Percentiles rank a stretch among this genome's conserved stretches.
These are phyloP conservation scores for Gnathonemus echidnorhynchus DNA, from an alignment of 2,113 vertebrate species.

Conservation along the genomic window DNA sequence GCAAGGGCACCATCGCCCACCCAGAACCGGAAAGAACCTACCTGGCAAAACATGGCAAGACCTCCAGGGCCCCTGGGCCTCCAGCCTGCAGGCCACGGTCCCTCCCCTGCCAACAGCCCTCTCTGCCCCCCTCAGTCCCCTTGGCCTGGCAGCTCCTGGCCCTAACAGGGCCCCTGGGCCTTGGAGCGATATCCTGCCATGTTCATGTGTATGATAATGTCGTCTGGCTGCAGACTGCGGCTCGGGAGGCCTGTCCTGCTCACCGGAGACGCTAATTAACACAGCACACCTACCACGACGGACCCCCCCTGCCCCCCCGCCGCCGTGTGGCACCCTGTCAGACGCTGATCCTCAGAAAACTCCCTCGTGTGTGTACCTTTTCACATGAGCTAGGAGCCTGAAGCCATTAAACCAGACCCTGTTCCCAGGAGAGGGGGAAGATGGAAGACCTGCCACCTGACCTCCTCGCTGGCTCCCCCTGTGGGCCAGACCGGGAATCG, in stretches of 20 bases:
- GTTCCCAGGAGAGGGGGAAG: neutral
- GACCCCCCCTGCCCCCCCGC: neutral
- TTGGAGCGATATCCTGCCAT: constrained; percentile 2
- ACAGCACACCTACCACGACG: neutral
- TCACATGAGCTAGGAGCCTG: neutral
- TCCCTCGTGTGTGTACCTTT: neutral
- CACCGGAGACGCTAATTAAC: constrained; percentile 20
- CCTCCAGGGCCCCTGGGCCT: neutral
- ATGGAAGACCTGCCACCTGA: neutral
- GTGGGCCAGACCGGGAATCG: neutral
- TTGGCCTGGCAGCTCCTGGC: neutral
- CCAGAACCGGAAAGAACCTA: neutral
- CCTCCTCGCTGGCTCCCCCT: neutral
- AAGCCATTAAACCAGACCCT: neutral
- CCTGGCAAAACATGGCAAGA: neutral
- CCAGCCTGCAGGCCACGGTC: neutral
- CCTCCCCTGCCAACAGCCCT: constrained; percentile 5
- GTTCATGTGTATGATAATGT: constrained; percentile 12
- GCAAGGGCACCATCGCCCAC: neutral
- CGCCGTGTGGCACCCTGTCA: neutral
- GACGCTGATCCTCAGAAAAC: neutral
- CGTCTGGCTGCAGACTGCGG: neutral
- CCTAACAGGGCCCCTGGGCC: constrained; percentile 15
- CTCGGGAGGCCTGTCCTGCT: neutral
- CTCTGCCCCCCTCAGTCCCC: constrained; percentile 16